A percentile compares a stretch with the other conserved stretches of the same genome.
These are phyloP conservation scores for Botia kubotai DNA, from an alignment of 2,797 vertebrate species.

Conservation along the genomic window DNA sequence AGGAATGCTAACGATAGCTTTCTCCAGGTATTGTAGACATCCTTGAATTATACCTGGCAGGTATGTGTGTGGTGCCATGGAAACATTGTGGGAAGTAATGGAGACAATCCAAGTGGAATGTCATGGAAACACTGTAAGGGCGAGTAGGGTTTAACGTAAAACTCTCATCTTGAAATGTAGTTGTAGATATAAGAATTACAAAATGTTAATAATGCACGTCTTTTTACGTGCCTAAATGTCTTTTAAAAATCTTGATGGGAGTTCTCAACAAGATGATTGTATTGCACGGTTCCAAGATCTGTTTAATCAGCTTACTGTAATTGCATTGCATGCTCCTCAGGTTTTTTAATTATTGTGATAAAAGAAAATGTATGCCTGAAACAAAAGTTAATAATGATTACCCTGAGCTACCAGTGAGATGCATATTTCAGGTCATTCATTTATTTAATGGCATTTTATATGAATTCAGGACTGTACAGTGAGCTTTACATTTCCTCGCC, in stretches of 20 bases:
- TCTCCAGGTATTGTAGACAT: neutral
- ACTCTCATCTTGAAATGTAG: neutral
- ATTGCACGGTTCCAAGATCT: conserved; percentile 3
- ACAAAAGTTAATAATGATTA: neutral
- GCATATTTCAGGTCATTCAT: neutral
- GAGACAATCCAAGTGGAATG: conserved; percentile 42
- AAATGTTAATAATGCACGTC: conserved; percentile 2
- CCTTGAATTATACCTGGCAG: conserved; percentile 21
- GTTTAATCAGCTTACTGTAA: conserved; percentile 22
- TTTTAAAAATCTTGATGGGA: neutral
- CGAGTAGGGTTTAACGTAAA: conserved; percentile 24
- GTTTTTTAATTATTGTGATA: conserved; percentile 6
- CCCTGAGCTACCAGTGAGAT: conserved; percentile 9
- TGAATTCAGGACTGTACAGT: too few relatives aligned
- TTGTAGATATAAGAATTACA: conserved; percentile 1
- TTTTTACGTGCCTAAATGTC: neutral
- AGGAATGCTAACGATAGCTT: neutral
- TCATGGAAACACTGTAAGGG: conserved; percentile 43
- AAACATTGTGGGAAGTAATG: conserved; percentile 45
- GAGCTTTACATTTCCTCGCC: neutral
- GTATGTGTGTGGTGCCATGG: conserved; percentile 32
- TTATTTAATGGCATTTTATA: too few relatives aligned
- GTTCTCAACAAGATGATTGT: neutral
- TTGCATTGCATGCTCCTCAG: neutral
- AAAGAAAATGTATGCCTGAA: neutral